These are phyloP conservation scores for Apamea anceps DNA, from an alignment of 2,888 invertebrate genomes.

Conservation along the genomic window DNA sequence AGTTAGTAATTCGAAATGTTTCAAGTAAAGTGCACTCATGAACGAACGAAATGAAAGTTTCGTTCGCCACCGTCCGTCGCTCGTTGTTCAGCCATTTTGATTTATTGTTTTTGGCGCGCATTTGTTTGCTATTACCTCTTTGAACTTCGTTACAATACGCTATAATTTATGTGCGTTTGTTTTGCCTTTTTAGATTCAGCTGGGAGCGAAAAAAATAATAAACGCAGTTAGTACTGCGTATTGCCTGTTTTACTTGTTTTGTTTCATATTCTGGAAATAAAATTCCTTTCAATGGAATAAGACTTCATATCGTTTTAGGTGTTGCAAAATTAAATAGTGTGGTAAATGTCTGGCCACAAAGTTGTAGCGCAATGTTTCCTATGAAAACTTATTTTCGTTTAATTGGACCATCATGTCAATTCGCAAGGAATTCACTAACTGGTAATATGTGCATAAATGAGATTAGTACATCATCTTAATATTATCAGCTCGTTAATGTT, in stretches of 20 bases:
- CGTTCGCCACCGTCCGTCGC: constrained; percentile 83
- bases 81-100: constrained; percentile 82
- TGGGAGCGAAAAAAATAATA: constrained; percentile 46
- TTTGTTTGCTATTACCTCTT: constrained; percentile 80
- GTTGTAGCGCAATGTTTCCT: not conserved
- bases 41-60: constrained; percentile 87
- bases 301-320: constrained; percentile 8
- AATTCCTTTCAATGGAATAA: not conserved
- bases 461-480: not conserved
- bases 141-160: constrained; percentile 72
- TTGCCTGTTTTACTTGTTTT: constrained; percentile 6
- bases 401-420: not conserved
- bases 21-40: constrained; percentile 82
- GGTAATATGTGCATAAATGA: not conserved
- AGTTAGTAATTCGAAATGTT: constrained; percentile 72
- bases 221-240: constrained; percentile 15
- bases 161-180: constrained; percentile 56
- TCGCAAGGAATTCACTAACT: not conserved
- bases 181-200: constrained; percentile 45
- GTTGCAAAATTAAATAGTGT: no score
- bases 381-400: not conserved
- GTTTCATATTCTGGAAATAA: constrained; percentile 28
- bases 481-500: not conserved
- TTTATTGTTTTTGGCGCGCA: constrained; percentile 82
- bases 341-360: not conserved